These are phyloP conservation scores for Papilio machaon DNA, from an alignment of 1,140 invertebrate genomes.

Conservation along the genomic window DNA sequence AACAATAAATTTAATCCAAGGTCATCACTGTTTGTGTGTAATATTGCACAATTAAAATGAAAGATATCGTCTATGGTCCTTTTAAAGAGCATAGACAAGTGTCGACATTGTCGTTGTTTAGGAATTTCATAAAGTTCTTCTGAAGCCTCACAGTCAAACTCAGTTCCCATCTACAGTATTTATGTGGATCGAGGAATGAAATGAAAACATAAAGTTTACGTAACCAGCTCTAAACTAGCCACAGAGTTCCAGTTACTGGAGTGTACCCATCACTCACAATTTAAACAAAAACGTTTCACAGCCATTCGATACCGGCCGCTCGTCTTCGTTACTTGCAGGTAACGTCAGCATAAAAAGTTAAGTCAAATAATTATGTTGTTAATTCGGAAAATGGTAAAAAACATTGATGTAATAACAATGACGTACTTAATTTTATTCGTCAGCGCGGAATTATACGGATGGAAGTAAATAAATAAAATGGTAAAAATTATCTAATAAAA, in stretches of 20 bases:
- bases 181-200: not conserved
- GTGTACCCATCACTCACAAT: slow-evolving; percentile 72
- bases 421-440: not conserved
- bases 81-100: too few species aligned
- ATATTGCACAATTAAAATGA: too few species aligned
- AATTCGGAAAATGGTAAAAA: too few species aligned
- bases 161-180: not conserved
- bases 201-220: slow-evolving; percentile 33
- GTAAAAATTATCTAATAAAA: too few species aligned
- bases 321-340: slow-evolving; percentile 64
- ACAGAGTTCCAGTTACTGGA: slow-evolving; percentile 56
- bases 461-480: too few species aligned
- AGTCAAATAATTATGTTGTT: not conserved
- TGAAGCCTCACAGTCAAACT: too few species aligned
- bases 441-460: too few species aligned
- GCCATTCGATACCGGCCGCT: slow-evolving; percentile 63
- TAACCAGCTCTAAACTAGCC: slow-evolving; percentile 38
- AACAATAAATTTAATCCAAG: too few species aligned
- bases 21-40: not conserved
- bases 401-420: too few species aligned
- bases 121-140: too few species aligned
- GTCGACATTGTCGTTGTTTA: too few species aligned
- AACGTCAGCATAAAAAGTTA: slow-evolving; percentile 51
- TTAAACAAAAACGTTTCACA: slow-evolving; percentile 74
- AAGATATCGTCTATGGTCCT: too few species aligned